phyloP scores from a whole-genome alignment of 30 jellyfish, hydroid and myxozoan genomes.

The Aurelia sp. region DNA sequence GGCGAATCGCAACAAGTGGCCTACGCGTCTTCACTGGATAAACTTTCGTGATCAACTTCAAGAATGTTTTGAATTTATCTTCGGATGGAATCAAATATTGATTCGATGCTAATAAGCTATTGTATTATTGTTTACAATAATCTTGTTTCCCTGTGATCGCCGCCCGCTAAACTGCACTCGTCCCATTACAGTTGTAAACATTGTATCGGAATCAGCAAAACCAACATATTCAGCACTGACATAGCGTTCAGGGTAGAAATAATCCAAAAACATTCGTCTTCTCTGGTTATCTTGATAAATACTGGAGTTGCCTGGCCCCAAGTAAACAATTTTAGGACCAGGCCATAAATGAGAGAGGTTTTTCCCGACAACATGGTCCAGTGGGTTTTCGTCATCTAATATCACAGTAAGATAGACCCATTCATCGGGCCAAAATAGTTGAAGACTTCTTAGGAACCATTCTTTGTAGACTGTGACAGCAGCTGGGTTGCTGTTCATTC shows the following conservation, averaged over 20 bases:
- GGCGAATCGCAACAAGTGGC: too few species aligned
- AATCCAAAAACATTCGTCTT: slow-evolving; percentile 26
- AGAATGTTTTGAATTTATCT: too few species aligned
- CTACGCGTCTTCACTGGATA: too few species aligned
- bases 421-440: slow-evolving; percentile 38
- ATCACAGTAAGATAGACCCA: slow-evolving; percentile 6
- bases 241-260: slow-evolving; percentile 4
- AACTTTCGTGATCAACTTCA: too few species aligned
- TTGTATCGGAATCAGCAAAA: slow-evolving; percentile 56
- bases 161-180: too few species aligned
- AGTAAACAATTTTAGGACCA: slow-evolving; percentile 18
- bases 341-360: slow-evolving; percentile 3
- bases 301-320: slow-evolving; percentile 15
- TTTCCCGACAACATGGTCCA: slow-evolving; percentile 43
- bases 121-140: too few species aligned
- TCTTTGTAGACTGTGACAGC: neutral
- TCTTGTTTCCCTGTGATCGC: too few species aligned
- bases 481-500: neutral
- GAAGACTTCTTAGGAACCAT: neutral
- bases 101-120: too few species aligned
- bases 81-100: too few species aligned
- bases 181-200: slow-evolving; percentile 42
- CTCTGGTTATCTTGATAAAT: neutral
- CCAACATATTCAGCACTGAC: slow-evolving; percentile 54
- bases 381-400: slow-evolving; percentile 20